These are phyloP conservation scores for Tetranychus cinnabarinus DNA, from an alignment of 1,140 invertebrate species.

Conservation along the genomic window DNA sequence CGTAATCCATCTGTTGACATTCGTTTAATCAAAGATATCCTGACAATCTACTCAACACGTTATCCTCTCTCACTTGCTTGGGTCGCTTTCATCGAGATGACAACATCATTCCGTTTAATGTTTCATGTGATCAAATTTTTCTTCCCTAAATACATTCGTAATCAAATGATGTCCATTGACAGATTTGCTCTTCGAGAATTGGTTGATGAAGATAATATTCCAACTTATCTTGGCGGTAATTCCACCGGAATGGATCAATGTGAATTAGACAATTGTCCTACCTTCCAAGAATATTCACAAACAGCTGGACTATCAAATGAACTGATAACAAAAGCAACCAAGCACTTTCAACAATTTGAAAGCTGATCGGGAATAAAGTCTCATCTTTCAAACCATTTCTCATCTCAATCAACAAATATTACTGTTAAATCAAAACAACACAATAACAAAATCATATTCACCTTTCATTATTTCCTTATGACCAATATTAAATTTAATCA, in stretches of 20 bases:
- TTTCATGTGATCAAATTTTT: background rate
- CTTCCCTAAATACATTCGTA: background rate
- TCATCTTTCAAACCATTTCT: too few relatives aligned
- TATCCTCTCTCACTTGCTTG: background rate
- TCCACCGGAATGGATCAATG: background rate
- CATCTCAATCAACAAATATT: too few relatives aligned
- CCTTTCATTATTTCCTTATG: too few relatives aligned
- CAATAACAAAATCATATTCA: too few relatives aligned
- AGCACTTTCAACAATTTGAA: too few relatives aligned
- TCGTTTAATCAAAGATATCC: background rate
- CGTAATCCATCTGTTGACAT: background rate
- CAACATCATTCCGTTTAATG: background rate
- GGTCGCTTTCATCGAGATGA: background rate
- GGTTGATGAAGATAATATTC: background rate
- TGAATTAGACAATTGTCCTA: too few relatives aligned
- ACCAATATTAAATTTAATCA: too few relatives aligned
- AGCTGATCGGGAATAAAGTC: too few relatives aligned
- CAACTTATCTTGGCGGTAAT: background rate
- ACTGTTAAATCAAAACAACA: too few relatives aligned
- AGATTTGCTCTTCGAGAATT: background rate
- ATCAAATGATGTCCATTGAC: background rate
- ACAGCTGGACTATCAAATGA: too few relatives aligned
- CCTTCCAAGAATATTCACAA: too few relatives aligned
- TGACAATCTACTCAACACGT: background rate
- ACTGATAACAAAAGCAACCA: too few relatives aligned